These are phyloP conservation scores for Tetranychus cinnabarinus DNA, from an alignment of 1,140 invertebrate species.

Conservation along the genomic window DNA sequence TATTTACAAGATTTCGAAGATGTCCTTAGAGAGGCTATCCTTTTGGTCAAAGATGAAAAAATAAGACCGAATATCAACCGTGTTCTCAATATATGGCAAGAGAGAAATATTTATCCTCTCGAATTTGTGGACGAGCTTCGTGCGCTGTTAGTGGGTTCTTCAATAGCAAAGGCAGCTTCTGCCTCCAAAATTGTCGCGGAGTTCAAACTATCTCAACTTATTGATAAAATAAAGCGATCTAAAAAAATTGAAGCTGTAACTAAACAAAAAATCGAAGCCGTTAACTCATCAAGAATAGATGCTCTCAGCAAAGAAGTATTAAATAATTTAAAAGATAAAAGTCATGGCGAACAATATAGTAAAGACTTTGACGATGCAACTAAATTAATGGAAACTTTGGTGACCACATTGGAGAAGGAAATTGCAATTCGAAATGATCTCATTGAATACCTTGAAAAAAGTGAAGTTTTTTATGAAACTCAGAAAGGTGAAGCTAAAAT, in stretches of 20 bases:
- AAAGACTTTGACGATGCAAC: slow-evolving; percentile 60
- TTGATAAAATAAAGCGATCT: slow-evolving; percentile 27
- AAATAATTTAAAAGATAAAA: slow-evolving; percentile 33
- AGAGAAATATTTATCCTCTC: slow-evolving; percentile 60
- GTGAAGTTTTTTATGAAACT: slow-evolving; percentile 61
- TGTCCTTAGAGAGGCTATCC: slow-evolving; percentile 64
- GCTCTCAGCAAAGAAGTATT: slow-evolving; percentile 2
- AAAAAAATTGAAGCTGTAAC: slow-evolving; percentile 2
- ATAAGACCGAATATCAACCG: slow-evolving; percentile 57
- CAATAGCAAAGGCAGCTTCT: slow-evolving; percentile 8
- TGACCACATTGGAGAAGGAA: slow-evolving; percentile 49
- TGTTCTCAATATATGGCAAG: slow-evolving; percentile 83
- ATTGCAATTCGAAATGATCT: slow-evolving; percentile 50
- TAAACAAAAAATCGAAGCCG: not conserved
- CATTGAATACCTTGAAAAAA: slow-evolving; percentile 45
- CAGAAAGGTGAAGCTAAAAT: slow-evolving; percentile 75
- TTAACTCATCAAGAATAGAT: not conserved
- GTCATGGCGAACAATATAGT: slow-evolving; percentile 59
- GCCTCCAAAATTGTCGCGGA: slow-evolving; percentile 19
- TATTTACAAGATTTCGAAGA: slow-evolving; percentile 75
- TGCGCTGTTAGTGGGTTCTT: not conserved
- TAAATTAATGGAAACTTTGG: slow-evolving; percentile 46
- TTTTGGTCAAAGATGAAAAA: slow-evolving; percentile 70
- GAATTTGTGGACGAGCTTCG: slow-evolving; percentile 54
- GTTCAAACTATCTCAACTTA: slow-evolving; percentile 29